A percentile compares a stretch with the other conserved stretches of the same genome.
phyloP scores from a whole-genome alignment of 2,113 vertebrate genomes.

The Dicaeum eximium region DNA sequence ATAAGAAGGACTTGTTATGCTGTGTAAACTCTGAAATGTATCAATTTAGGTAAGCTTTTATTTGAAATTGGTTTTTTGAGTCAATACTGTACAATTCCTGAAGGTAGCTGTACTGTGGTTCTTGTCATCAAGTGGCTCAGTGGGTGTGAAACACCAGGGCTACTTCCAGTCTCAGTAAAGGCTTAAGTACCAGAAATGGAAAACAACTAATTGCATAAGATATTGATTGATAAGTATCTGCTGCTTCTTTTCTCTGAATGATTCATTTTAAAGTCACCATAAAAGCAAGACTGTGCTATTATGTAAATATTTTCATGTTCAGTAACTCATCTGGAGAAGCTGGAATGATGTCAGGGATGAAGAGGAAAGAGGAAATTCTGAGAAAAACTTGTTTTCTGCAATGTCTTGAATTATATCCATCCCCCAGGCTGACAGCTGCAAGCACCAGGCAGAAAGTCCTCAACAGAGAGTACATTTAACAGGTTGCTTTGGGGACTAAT shows the following conservation, averaged over 20 bases:
- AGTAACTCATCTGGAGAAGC: not conserved
- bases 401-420: not conserved
- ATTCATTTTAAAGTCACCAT: not conserved
- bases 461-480: not conserved
- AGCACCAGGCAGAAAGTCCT: not conserved
- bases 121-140: not conserved
- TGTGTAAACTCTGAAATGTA: not conserved
- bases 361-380: not conserved
- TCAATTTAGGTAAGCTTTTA: not conserved
- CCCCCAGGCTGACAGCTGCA: not conserved
- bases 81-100: not conserved
- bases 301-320: not conserved
- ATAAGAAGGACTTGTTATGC: not conserved
- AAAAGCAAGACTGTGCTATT: not conserved
- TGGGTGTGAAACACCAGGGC: not conserved
- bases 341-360: not conserved
- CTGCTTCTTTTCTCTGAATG: not conserved
- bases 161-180: not conserved
- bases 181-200: not conserved
- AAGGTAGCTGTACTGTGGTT: not conserved
- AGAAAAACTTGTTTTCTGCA: not conserved
- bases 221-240: not conserved
- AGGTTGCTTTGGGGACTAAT: not conserved
- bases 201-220: not conserved
- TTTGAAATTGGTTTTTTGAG: not conserved